Percentiles rank a stretch among this genome's conserved stretches.
Evolutionary conservation across 2,888 invertebrate species (phyloP).

Genomic region (Hypercompe scribonia): DNA sequence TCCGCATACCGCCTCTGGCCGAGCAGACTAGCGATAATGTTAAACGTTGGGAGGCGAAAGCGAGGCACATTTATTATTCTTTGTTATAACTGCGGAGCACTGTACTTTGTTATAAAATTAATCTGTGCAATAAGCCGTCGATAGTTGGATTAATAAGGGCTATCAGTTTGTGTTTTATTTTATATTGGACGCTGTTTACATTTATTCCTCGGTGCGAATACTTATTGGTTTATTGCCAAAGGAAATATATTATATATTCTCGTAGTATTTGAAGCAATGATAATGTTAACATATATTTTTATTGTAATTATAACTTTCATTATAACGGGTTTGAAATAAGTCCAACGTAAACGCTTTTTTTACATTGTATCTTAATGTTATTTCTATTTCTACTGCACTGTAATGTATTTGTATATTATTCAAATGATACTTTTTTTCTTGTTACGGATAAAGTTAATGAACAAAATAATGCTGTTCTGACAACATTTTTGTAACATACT

Average conservation of each 20-base stretch:
- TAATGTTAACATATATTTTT: background rate
- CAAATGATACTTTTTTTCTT: too few species aligned
- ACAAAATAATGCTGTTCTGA: too few species aligned
- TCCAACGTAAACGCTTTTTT: too few species aligned
- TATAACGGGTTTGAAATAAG: background rate
- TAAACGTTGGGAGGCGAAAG: conserved; percentile 47
- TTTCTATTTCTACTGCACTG: too few species aligned
- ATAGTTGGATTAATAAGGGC: conserved; percentile 40
- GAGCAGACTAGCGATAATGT: conserved; percentile 56
- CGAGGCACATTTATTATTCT: conserved; percentile 55
- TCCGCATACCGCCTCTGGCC: conserved; percentile 65
- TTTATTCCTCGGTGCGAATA: background rate
- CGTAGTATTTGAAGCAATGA: background rate
- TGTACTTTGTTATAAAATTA: conserved; percentile 48
- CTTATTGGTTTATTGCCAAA: background rate
- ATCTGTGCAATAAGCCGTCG: conserved; percentile 46
- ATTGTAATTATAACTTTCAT: background rate
- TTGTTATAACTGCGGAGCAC: conserved; percentile 51
- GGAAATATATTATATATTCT: background rate
- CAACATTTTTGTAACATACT: too few species aligned
- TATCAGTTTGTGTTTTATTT: conserved; percentile 28
- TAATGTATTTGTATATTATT: too few species aligned
- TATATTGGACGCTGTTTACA: conserved; percentile 1
- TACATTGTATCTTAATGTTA: too few species aligned
- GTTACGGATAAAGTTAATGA: too few species aligned